These are phyloP conservation scores for Macrocentrus cingulum DNA, from an alignment of 1,140 invertebrate species.

Conservation along the genomic window DNA sequence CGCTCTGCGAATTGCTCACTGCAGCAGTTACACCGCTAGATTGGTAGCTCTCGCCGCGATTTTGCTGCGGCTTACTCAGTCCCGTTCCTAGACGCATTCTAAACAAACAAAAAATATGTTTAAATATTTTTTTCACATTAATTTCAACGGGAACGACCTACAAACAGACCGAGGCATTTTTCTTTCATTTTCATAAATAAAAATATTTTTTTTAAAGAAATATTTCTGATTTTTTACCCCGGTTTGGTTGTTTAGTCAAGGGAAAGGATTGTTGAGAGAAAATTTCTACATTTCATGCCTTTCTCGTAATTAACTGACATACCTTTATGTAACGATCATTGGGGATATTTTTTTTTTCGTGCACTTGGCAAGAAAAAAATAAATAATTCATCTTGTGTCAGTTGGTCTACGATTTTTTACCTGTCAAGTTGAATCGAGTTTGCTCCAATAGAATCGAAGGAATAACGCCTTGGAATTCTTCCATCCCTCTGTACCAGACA, in stretches of 20 bases:
- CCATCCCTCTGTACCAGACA: slow-evolving; percentile 72
- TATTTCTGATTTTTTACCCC: too few relatives aligned
- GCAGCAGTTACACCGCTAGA: slow-evolving; percentile 36
- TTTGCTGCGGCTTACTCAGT: slow-evolving; percentile 46
- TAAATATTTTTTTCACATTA: neutral
- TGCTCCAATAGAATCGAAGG: slow-evolving; percentile 58
- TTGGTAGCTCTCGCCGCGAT: slow-evolving; percentile 44
- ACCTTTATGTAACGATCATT: neutral
- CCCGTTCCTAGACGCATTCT: slow-evolving; percentile 47
- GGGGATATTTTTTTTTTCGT: neutral
- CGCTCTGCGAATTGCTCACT: slow-evolving; percentile 55
- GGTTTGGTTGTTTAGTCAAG: too few relatives aligned
- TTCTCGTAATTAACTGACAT: too few relatives aligned
- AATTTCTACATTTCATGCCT: too few relatives aligned
- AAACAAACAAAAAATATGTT: slow-evolving; percentile 31
- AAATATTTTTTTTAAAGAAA: too few relatives aligned
- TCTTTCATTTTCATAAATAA: too few relatives aligned
- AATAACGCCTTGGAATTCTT: slow-evolving; percentile 60
- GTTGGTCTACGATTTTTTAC: slow-evolving; percentile 48
- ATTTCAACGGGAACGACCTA: too few relatives aligned
- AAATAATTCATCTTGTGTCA: neutral
- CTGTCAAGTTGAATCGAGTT: slow-evolving; percentile 60
- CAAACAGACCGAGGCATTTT: too few relatives aligned
- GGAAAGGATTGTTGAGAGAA: too few relatives aligned
- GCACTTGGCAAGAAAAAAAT: slow-evolving; percentile 5